Evolutionary conservation across 2,113 vertebrate species (phyloP).

Genomic region (Cacatua alba): DNA sequence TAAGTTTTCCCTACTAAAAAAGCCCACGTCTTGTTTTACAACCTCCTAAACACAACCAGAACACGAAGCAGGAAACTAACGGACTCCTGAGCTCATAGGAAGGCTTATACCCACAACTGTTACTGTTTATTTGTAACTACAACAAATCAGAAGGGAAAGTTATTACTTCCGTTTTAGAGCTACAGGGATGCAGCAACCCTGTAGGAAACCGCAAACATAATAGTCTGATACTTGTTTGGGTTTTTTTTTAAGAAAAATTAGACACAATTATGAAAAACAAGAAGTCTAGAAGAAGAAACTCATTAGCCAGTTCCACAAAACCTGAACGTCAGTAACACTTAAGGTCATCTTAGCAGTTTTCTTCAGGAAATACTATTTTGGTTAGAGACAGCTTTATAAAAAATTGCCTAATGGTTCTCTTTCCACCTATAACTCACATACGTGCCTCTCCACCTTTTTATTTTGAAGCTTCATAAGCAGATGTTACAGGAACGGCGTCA

Average conservation of each 20-base stretch:
- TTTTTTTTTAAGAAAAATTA: neutral
- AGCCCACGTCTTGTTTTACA: neutral
- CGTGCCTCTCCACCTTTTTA: neutral
- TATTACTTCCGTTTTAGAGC: neutral
- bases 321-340: neutral
- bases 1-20: neutral
- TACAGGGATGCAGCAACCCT: neutral
- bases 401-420: neutral
- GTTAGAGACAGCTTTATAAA: neutral
- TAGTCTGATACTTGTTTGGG: neutral
- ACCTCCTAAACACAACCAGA: neutral
- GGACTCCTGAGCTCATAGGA: neutral
- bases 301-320: neutral
- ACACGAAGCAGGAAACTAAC: neutral
- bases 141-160: constrained; percentile 25
- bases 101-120: neutral
- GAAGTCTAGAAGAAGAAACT: neutral
- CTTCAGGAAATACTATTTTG: neutral
- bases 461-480: neutral
- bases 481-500: fast-evolving
- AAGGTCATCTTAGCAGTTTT: neutral
- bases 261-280: neutral
- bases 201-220: neutral
- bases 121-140: neutral
- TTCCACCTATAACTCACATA: neutral